These are phyloP conservation scores for Tetragnatha versicolor DNA, from an alignment of 1,140 invertebrate genomes.

Conservation along the genomic window DNA sequence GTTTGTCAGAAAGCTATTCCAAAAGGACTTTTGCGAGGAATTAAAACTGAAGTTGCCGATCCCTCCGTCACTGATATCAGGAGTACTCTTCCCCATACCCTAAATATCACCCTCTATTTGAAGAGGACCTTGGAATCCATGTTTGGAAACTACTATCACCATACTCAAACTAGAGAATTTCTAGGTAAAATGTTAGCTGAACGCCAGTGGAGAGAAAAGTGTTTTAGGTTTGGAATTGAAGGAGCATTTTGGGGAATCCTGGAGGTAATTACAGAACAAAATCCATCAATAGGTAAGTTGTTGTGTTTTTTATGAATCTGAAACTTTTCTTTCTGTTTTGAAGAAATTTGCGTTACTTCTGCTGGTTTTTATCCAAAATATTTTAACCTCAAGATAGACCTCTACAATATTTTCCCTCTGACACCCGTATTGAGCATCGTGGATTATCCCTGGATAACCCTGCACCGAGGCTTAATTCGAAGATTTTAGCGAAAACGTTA, in stretches of 20 bases:
- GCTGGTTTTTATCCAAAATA: too few species aligned
- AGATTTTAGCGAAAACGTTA: too few species aligned
- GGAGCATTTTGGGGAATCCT: slow-evolving; percentile 37
- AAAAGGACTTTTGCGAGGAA: not conserved
- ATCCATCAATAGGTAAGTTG: slow-evolving; percentile 3
- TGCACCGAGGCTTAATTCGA: too few species aligned
- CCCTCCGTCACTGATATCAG: not conserved
- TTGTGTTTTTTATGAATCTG: not conserved
- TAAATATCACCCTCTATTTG: slow-evolving; percentile 17
- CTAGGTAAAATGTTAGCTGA: slow-evolving; percentile 35
- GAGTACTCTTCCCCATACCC: not conserved
- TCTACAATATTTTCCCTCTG: too few species aligned
- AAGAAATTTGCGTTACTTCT: too few species aligned
- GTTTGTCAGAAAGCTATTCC: not conserved
- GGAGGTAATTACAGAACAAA: not conserved
- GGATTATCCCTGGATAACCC: too few species aligned
- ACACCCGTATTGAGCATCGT: too few species aligned
- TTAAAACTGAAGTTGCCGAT: not conserved
- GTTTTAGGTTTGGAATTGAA: slow-evolving; percentile 12
- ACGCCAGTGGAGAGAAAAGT: slow-evolving; percentile 34
- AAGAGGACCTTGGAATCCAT: not conserved
- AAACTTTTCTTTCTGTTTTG: too few species aligned
- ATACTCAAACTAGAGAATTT: not conserved
- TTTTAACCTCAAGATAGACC: too few species aligned
- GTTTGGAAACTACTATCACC: slow-evolving; percentile 10